Conservation (phyloP, 2,888 invertebrate genomes). For the Chloroclystis v-ata region DNA sequence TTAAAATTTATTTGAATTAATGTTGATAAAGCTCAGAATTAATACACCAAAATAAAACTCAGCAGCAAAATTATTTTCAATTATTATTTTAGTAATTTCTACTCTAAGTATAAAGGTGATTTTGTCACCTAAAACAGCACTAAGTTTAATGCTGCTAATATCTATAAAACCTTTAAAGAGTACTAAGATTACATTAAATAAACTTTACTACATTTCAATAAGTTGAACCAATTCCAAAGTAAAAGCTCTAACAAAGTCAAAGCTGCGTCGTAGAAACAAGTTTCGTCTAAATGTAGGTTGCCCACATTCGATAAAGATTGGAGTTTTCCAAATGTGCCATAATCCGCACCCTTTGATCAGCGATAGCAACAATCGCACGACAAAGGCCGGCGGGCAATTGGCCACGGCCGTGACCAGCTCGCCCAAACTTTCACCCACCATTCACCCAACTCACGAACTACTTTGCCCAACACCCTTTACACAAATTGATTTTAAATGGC, state of each 20-base stretch:
- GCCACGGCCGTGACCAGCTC: constrained; percentile 38
- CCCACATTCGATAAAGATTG: constrained; percentile 18
- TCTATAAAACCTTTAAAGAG: not conserved
- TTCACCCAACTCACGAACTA: constrained; percentile 56
- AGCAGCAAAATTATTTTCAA: too few species aligned
- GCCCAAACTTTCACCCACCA: constrained; percentile 27
- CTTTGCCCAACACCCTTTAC: constrained; percentile 67
- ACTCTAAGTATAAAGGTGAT: too few species aligned
- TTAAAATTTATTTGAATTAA: too few species aligned
- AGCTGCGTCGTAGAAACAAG: not conserved
- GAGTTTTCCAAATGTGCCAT: constrained; percentile 28
- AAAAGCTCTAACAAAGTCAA: not conserved
- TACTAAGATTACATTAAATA: not conserved
- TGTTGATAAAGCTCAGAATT: too few species aligned
- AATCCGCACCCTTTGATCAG: constrained; percentile 28
- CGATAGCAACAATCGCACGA: constrained; percentile 38
- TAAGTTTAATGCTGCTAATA: too few species aligned
- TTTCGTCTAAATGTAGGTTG: constrained; percentile 10
- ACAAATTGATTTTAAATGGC: constrained; percentile 79
- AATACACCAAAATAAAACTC: too few species aligned
- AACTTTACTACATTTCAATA: not conserved
- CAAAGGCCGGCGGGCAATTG: constrained; percentile 33
- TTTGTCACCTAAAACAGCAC: too few species aligned
- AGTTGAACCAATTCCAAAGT: not conserved
- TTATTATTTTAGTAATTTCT: too few species aligned